Evolutionary conservation across 2,113 vertebrate genomes (phyloP), one percentile per base, ranked within the genome.

Genomic region (Heteronetta atricapilla): DNA sequence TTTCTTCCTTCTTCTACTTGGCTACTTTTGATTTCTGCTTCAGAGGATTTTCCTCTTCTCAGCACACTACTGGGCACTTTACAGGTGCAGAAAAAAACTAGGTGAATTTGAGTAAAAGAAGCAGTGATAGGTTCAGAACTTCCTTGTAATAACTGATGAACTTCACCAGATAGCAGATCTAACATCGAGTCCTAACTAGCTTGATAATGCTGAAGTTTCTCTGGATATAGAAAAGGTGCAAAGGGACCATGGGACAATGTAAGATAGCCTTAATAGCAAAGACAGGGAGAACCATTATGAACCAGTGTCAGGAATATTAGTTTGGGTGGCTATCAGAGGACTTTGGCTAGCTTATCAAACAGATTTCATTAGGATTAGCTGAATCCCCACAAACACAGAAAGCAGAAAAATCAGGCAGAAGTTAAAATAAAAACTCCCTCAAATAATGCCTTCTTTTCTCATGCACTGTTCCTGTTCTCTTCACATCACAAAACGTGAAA

Each of bases 11-110:
- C 81, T 78, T 64, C 81, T 78, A 75, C 86, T 74, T 40, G 56
- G 83, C 62, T 86, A 63, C 42, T 60, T 75, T 86, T n/a, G 8
- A 6, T 81, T 93, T 89, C 80, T 90, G 69, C 81, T 84, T 93
- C 82, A 69, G n/a, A 40, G 74, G 11, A 5, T 46, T 84, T 87
- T 76, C 53, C 29, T 91, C 68, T 84, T 69, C 59, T 69, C 58
- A 53, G 33, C 40, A 53, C n/a, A 3, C n/a, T 77, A 46, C 70
- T 50, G 44, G 40, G 50, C 70, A 74, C n/a, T 92, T 89, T 34
- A 29, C 8, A 87, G 22, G 58, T 2, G 2, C 10, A 48, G 40
- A 67, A 86, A 78, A 38, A 31, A 79, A 64, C 23, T 46, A n/a
- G 21, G 13, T 40, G 70, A 89, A n/a, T 82, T 40, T 33, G 44